phyloP scores from a whole-genome alignment of 2,113 vertebrate genomes.

The Stegastes partitus region DNA sequence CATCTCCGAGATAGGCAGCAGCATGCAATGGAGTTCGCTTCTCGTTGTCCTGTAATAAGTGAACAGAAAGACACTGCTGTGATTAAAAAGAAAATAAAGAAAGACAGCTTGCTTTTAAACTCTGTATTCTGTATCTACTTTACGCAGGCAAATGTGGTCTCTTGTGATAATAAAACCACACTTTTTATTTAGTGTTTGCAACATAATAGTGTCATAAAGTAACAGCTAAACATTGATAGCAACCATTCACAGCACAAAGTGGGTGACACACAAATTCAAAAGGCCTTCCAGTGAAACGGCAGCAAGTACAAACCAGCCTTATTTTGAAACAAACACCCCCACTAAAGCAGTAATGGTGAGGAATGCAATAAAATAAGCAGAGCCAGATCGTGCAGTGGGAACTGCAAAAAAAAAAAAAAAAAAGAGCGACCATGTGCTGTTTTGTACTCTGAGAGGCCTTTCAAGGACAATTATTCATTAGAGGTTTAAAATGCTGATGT shows the following conservation, averaged over 20 bases:
- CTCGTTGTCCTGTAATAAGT: conserved; percentile 93
- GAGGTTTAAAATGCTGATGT: conserved; percentile 10
- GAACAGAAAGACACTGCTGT: conserved; percentile 37
- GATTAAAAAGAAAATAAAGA: conserved; percentile 6
- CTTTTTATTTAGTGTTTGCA: background rate
- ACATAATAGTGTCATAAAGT: background rate
- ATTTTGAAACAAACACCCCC: conserved; percentile 50
- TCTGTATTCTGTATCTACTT: background rate
- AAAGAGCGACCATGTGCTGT: conserved; percentile 26
- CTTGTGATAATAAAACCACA: conserved; percentile 1
- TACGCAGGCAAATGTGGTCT: background rate
- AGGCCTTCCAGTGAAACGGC: conserved; percentile 14
- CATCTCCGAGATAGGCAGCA: conserved; percentile 98
- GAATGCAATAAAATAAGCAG: conserved; percentile 60
- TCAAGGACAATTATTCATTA: conserved; percentile 24
- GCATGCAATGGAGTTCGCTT: conserved; percentile 98
- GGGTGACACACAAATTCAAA: conserved; percentile 5
- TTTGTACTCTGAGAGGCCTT: conserved; percentile 23
- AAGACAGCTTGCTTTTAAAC: background rate
- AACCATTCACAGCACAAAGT: background rate
- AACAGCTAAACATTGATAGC: background rate
- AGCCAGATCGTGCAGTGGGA: conserved; percentile 38
- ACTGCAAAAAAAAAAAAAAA: conserved; percentile 15
- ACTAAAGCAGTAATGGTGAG: conserved; percentile 29
- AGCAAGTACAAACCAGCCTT: conserved; percentile 40